These are phyloP conservation scores for Spodoptera littoralis DNA, from an alignment of 2,888 invertebrate genomes.

Conservation along the genomic window DNA sequence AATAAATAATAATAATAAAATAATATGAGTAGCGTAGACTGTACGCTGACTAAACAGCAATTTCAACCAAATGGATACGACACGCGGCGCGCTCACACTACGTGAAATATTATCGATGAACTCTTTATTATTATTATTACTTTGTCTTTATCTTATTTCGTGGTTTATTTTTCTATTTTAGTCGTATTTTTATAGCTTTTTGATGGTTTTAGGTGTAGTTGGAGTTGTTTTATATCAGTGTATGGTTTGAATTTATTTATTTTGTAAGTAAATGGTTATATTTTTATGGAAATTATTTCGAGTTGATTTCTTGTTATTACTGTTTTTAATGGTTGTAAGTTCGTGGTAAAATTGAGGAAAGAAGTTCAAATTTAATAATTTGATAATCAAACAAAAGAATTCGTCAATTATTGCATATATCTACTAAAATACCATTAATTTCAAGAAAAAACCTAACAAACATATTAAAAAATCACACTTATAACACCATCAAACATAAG, in stretches of 20 bases:
- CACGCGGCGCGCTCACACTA: constrained; percentile 62
- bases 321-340: no score
- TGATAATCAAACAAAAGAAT: constrained; percentile 1
- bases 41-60: constrained; percentile 78
- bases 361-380: no score
- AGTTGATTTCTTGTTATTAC: no score
- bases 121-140: constrained; percentile 54
- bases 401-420: neutral
- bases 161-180: constrained; percentile 4
- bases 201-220: neutral
- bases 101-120: constrained; percentile 50
- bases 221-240: neutral
- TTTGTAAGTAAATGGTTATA: neutral
- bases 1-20: constrained; percentile 23
- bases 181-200: neutral
- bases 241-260: neutral
- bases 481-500: rapidly evolving
- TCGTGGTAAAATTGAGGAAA: no score
- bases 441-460: no score
- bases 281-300: no score
- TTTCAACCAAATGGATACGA: constrained; percentile 86
- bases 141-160: constrained; percentile 11
- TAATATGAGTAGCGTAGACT: constrained; percentile 22
- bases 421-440: neutral
- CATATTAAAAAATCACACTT: neutral